These are phyloP conservation scores for Spodoptera littoralis DNA, from an alignment of 2,888 invertebrate species.

Conservation along the genomic window DNA sequence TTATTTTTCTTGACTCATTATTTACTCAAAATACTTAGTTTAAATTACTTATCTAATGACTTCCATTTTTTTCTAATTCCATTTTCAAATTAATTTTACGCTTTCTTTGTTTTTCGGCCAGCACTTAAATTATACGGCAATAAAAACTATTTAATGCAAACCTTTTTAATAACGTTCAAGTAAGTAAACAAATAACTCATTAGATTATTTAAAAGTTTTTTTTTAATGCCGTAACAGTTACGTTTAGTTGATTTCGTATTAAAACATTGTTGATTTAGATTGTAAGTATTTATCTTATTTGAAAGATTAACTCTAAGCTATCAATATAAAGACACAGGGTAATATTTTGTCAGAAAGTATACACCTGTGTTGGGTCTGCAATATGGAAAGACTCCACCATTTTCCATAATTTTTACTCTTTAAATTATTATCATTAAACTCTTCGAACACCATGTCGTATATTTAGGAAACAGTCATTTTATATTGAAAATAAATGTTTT, in stretches of 20 bases:
- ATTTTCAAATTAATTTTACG: too few relatives aligned
- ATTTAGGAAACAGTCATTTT: slow-evolving; percentile 61
- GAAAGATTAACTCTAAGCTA: slow-evolving; percentile 56
- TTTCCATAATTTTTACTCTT: slow-evolving; percentile 38
- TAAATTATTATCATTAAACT: slow-evolving; percentile 51
- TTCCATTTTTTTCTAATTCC: too few relatives aligned
- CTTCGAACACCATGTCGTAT: slow-evolving; percentile 47
- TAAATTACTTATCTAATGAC: too few relatives aligned
- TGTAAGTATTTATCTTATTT: slow-evolving; percentile 48
- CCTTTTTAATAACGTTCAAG: too few relatives aligned
- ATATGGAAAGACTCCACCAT: slow-evolving; percentile 56
- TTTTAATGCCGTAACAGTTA: too few relatives aligned
- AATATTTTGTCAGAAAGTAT: slow-evolving; percentile 78
- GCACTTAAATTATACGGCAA: too few relatives aligned
- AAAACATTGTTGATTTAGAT: slow-evolving; percentile 5
- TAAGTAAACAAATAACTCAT: too few relatives aligned
- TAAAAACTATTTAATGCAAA: too few relatives aligned
- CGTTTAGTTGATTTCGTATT: background rate
- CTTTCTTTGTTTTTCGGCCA: too few relatives aligned
- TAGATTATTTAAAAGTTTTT: too few relatives aligned
- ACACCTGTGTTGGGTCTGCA: slow-evolving; percentile 74
- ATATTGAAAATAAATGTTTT: slow-evolving; percentile 57
- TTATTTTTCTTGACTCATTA: background rate
- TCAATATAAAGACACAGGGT: slow-evolving; percentile 74
- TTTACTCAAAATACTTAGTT: background rate